Percentiles rank a stretch among this genome's conserved stretches.
phyloP scores from a whole-genome alignment of 2,888 invertebrate species.

The Poecilus cupreus region DNA sequence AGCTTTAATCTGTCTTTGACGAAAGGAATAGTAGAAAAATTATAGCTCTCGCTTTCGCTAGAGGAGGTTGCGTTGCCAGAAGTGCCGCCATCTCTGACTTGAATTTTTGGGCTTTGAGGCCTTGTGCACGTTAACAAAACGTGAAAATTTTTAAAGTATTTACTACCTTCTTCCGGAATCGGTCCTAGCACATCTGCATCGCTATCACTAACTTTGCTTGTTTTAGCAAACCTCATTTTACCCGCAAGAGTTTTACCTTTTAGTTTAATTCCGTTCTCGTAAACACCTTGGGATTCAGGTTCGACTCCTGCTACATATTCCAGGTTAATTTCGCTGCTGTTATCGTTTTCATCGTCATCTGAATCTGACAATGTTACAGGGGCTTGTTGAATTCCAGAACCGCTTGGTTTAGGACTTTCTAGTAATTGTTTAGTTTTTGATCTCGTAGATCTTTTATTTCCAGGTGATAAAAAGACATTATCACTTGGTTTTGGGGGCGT shows the following conservation, averaged over 20 bases:
- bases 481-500: conserved; percentile 61
- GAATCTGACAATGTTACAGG: conserved; percentile 42
- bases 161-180: conserved; percentile 72
- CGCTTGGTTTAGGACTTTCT: conserved; percentile 75
- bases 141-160: conserved; percentile 75
- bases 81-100: conserved; percentile 23
- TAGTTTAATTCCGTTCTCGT: conserved; percentile 57
- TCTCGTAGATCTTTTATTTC: conserved; percentile 71
- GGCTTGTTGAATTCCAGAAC: conserved; percentile 70
- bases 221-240: conserved; percentile 75
- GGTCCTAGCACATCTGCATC: conserved; percentile 76
- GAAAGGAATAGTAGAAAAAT: conserved; percentile 74
- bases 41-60: conserved; percentile 76
- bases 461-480: conserved; percentile 73
- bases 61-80: conserved; percentile 72
- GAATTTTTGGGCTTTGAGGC: conserved; percentile 64
- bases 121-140: conserved; percentile 78
- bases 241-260: conserved; percentile 72
- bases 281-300: conserved; percentile 74
- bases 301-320: conserved; percentile 74
- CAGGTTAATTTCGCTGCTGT: conserved; percentile 68
- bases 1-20: conserved; percentile 76
- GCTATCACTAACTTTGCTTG: conserved; percentile 74
- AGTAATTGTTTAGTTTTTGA: conserved; percentile 73
- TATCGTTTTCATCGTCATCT: conserved; percentile 57